Evolutionary conservation across 2,888 invertebrate genomes (phyloP).

Genomic region (Platynereis dumerilii): DNA sequence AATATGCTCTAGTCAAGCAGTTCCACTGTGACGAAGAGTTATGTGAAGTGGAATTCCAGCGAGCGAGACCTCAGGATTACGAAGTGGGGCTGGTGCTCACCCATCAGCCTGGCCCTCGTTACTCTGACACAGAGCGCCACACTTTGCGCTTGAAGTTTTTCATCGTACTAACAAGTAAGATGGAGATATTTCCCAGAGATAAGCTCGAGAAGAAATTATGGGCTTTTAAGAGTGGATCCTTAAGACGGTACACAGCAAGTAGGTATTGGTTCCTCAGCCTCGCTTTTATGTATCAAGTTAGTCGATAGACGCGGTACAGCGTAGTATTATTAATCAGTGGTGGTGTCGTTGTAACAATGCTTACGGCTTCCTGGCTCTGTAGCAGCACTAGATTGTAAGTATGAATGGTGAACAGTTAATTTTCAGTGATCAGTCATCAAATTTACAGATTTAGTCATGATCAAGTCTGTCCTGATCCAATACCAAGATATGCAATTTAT

Average conservation of each 20-base stretch:
- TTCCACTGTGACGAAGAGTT: slow-evolving; percentile 47
- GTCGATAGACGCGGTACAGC: background rate
- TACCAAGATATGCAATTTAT: too few species aligned
- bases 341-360: too few species aligned
- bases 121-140: slow-evolving; percentile 42
- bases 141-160: slow-evolving; percentile 70
- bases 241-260: slow-evolving; percentile 29
- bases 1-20: slow-evolving; percentile 72
- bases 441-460: too few species aligned
- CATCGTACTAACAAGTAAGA: slow-evolving; percentile 69
- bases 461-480: too few species aligned
- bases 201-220: slow-evolving; percentile 70
- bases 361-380: too few species aligned
- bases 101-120: slow-evolving; percentile 59
- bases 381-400: too few species aligned
- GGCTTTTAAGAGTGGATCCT: slow-evolving; percentile 70
- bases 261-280: slow-evolving; percentile 10
- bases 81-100: slow-evolving; percentile 74
- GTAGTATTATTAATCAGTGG: too few species aligned
- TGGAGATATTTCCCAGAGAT: slow-evolving; percentile 50
- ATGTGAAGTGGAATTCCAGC: slow-evolving; percentile 61
- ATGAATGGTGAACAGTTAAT: too few species aligned
- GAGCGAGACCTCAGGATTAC: slow-evolving; percentile 69
- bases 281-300: background rate
- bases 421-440: too few species aligned